Evolutionary conservation across 1,140 invertebrate genomes (phyloP).

Genomic region (Lasioglossum albipes): DNA sequence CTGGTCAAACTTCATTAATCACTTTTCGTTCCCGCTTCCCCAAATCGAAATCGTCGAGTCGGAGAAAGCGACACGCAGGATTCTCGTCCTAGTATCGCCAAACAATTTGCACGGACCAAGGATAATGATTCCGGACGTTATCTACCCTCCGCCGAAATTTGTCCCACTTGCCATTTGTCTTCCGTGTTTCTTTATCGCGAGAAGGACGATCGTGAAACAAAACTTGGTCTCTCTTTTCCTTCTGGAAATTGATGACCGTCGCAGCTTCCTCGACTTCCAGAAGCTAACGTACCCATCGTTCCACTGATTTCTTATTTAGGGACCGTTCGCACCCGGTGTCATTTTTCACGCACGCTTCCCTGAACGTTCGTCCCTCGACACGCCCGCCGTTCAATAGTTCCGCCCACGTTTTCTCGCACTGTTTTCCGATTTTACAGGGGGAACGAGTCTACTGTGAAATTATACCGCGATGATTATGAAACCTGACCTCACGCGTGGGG

Average conservation of each 20-base stretch:
- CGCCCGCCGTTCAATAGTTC: slow-evolving; percentile 38
- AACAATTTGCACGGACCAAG: slow-evolving; percentile 52
- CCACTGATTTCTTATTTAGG: slow-evolving; percentile 72
- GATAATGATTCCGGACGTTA: slow-evolving; percentile 56
- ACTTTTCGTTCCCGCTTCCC: slow-evolving; percentile 11
- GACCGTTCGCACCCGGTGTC: slow-evolving; percentile 64
- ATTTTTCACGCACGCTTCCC: slow-evolving; percentile 66
- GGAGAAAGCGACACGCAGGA: not conserved
- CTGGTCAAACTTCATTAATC: slow-evolving; percentile 4
- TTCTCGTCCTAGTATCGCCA: not conserved
- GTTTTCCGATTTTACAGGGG: not conserved
- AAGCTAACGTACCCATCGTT: slow-evolving; percentile 24
- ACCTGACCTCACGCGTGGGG: no score
- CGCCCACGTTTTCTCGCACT: not conserved
- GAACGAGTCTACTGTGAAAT: not conserved
- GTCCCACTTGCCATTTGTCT: slow-evolving; percentile 53
- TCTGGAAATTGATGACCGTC: slow-evolving; percentile 65
- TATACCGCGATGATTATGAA: no score
- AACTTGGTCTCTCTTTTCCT: slow-evolving; percentile 28
- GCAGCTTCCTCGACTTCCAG: slow-evolving; percentile 55
- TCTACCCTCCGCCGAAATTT: slow-evolving; percentile 59
- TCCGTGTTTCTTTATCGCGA: slow-evolving; percentile 40
- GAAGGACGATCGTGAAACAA: slow-evolving; percentile 47
- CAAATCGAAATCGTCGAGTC: slow-evolving; percentile 13
- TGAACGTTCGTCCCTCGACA: not conserved